Evolutionary conservation across 2,113 vertebrate genomes (phyloP).

Genomic region (Sphaerodactylus townsendi): DNA sequence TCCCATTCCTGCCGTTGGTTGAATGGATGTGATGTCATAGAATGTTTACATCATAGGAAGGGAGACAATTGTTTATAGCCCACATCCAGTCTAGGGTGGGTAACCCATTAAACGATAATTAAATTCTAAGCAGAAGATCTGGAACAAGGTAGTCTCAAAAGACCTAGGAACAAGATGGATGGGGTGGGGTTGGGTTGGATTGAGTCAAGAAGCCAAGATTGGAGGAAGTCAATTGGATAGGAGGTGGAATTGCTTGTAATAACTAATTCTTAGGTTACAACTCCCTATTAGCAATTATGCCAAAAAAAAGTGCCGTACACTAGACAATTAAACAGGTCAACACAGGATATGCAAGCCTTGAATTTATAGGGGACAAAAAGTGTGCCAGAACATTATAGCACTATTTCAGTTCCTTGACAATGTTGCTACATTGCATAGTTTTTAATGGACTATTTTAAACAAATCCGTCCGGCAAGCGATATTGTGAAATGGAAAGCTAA

Average conservation of each 20-base stretch:
- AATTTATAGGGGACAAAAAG: constrained; percentile 1
- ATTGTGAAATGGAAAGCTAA: constrained; percentile 34
- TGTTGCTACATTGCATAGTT: constrained; percentile 26
- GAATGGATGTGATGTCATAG: not conserved
- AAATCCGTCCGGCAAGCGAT: constrained; percentile 40
- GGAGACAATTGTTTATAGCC: not conserved
- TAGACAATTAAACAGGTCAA: not conserved
- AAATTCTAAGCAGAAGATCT: not conserved
- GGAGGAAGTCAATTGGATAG: not conserved
- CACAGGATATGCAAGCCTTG: not conserved
- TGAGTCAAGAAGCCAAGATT: not conserved
- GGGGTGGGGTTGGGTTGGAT: not conserved
- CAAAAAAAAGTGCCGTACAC: not conserved
- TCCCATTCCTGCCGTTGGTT: not conserved
- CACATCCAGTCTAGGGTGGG: not conserved
- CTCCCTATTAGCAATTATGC: too few relatives aligned
- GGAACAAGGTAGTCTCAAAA: not conserved
- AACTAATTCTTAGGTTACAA: not conserved
- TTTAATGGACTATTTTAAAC: constrained; percentile 48
- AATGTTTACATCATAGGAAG: not conserved
- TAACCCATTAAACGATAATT: not conserved
- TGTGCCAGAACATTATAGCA: constrained; percentile 26
- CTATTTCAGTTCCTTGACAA: constrained; percentile 13
- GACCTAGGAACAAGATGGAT: not conserved
- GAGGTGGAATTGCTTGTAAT: not conserved